phyloP scores from a whole-genome alignment of 2,113 vertebrate species.

The Onychorhynchus coronatus region DNA sequence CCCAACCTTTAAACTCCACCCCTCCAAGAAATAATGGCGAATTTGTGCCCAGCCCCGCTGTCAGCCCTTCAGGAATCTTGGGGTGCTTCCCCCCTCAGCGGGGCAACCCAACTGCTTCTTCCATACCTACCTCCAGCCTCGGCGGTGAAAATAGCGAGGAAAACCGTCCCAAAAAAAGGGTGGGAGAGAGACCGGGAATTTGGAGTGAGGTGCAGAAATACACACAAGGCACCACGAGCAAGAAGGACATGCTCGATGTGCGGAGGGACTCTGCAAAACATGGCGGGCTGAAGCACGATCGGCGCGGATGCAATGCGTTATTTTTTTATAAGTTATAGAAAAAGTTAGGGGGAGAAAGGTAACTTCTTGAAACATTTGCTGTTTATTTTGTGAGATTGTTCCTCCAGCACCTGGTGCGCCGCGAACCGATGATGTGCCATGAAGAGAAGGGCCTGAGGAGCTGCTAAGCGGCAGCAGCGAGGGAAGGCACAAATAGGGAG shows the following conservation, averaged over 20 bases:
- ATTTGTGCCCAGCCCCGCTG: not conserved
- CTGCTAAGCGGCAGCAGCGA: not conserved
- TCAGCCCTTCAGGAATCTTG: not conserved
- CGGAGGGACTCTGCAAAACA: not conserved
- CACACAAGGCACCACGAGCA: fast-evolving
- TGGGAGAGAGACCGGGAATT: fast-evolving
- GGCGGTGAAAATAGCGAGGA: not conserved
- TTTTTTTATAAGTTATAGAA: not conserved
- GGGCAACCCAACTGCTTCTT: fast-evolving
- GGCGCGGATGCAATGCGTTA: fast-evolving
- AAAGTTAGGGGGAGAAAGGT: not conserved
- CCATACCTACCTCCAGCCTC: fast-evolving
- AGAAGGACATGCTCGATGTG: fast-evolving
- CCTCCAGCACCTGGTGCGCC: not conserved
- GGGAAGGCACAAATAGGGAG: not conserved
- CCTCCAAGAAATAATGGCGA: not conserved
- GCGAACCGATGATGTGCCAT: fast-evolving
- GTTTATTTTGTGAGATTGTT: not conserved
- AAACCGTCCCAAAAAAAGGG: fast-evolving
- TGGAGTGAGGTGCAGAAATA: fast-evolving
- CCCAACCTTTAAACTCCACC: not conserved
- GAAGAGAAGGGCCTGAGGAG: not conserved
- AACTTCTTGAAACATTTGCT: not conserved
- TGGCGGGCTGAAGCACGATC: fast-evolving
- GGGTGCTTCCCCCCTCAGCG: fast-evolving